Evolutionary conservation across 1,140 invertebrate species (phyloP), one percentile per base, ranked within the genome.

Genomic region (Mercenaria mercenaria): DNA sequence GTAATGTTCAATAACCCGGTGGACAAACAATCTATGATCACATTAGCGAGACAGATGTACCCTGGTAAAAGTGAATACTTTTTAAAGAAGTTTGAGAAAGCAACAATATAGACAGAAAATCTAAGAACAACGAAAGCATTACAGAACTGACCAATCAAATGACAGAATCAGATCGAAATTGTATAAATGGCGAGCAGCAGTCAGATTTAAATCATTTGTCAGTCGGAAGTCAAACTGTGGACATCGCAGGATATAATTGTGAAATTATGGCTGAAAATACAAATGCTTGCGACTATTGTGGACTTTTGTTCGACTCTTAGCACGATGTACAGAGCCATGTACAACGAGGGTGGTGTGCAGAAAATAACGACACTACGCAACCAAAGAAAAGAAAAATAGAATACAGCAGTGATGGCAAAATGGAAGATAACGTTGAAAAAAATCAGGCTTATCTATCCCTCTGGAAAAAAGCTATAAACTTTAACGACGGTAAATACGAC

Each of bases 31-130:
- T 74, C 69, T 29, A 64, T 82, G 10, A 84, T 84, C 72, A 89
- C 76, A 18, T 34, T 89, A 23, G 90, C 74, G 15, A 67, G 85
- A 81, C 91, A 92, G 50, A 91, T 91, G 89, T 90, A 91, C 72
- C 85, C 88, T n/a, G n/a, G 13, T 20, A 26, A n/a, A 74, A 26
- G 13, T 37, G 76, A 79, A 15, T 18, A 32, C 29, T 79, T 79
- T 37, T 47, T 81, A 43, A 81, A 81, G 39, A 32, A 15, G 50
- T 81, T 81, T 59, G 29, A 8, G n/a, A 81, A 81, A 43, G 79
- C 79, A 34, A 59, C 50, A 37, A 56, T 59, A 39, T 15, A 79
- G 29, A 32, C 20, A n/a, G 29, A n/a, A 32, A 23, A 79, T 20
- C 47, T 32, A 43, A 20, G 18, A 15, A 52, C 76, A 47, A 47